Evolutionary conservation across 2,797 vertebrate species (phyloP).

Genomic region (Bufotes viridis): DNA sequence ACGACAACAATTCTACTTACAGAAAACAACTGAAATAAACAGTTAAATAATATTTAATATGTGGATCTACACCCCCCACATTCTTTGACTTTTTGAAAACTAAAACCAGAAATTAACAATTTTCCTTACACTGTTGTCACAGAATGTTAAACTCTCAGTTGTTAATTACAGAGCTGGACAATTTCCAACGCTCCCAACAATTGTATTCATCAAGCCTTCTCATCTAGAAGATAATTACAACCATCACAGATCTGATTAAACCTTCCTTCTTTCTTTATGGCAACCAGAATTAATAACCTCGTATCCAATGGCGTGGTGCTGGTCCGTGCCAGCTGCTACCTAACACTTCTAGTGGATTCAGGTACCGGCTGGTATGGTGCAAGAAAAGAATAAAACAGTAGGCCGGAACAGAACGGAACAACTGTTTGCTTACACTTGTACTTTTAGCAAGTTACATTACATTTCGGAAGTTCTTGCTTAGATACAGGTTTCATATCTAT

Average conservation of each 20-base stretch:
- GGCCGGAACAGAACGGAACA: too few relatives aligned
- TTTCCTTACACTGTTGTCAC: not conserved
- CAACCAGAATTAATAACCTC: not conserved
- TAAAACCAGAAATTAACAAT: not conserved
- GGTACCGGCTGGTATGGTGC: not conserved
- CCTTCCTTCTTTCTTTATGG: not conserved
- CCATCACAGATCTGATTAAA: conserved; percentile 7
- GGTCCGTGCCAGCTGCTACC: too few relatives aligned
- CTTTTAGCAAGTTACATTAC: too few relatives aligned
- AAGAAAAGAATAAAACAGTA: not conserved
- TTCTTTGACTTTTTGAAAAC: not conserved
- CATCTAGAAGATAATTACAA: conserved; percentile 9
- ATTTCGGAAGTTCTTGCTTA: too few relatives aligned
- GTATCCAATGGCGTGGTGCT: too few relatives aligned
- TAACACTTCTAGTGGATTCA: too few relatives aligned
- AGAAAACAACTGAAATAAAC: not conserved
- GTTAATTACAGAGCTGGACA: conserved; percentile 20
- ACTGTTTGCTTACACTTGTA: too few relatives aligned
- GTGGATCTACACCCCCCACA: not conserved
- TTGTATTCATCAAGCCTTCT: conserved; percentile 11
- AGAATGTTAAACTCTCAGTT: not conserved
- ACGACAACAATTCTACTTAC: not conserved
- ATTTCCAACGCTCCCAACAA: not conserved
- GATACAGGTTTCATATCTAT: too few relatives aligned
- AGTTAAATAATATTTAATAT: not conserved